Evolutionary conservation across 2,888 invertebrate species (phyloP), one percentile per base, ranked within the genome.

Genomic region (Aplocera efformata): DNA sequence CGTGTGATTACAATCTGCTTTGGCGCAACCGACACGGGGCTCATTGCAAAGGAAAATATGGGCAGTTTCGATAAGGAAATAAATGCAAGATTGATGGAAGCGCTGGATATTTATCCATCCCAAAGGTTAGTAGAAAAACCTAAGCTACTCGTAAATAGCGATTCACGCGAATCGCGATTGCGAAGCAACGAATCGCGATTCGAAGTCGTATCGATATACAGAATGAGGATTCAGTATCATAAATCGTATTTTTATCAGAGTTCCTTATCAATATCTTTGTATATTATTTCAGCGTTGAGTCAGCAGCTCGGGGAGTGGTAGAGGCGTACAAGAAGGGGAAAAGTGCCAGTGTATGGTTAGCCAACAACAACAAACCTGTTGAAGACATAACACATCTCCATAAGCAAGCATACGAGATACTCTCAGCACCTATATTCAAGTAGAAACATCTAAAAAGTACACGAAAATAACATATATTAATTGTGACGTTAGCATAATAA

Each of bases 1-100:
- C 50, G 67, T 7, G 48, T 68, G 3, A 13, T 68, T n/a, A 58
- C 63, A 4, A 40, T 66, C 11, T 66, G 68, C 28, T 67, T 63
- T 22, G 67, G 67, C 1, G 43, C 50, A 6, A 65, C 63, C 0
- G 44, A 57, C 3, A 56, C 68, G 9, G 30, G 37, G 0, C 46
- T 63, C 7, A 40, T 44, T 20, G 35, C 39, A 6, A 10, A 58
- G 2, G 42, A 42, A 3, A 57, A 56, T 6, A 34, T 55, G 21
- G 42, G 39, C 2, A 51, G 53, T 31, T 62, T 63, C 24, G 70
- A 70, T 24, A 32, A 50, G 3, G 41, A 33, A 0, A 51, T 61
- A 1, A 35, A 44, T 13, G 32, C 38, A 25, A 42, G 37, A 24
- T 10, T 41, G 11, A 7, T 1, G 6, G 21, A 37, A 21, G 36